Evolutionary conservation across 2,888 invertebrate species (phyloP).

Genomic region (Gymnosoma rotundatum): DNA sequence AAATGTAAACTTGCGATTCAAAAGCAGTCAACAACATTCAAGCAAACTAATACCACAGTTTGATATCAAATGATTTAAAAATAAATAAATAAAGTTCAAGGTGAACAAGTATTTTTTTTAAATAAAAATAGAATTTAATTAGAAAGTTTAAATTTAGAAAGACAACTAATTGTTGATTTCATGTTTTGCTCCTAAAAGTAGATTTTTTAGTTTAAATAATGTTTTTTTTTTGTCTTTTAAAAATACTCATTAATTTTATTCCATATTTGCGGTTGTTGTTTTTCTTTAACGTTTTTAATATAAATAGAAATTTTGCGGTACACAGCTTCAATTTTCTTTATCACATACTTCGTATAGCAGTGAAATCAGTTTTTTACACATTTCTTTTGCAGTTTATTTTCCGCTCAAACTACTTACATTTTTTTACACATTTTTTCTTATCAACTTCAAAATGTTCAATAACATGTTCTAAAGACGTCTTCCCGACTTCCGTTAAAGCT

Average conservation of each 20-base stretch:
- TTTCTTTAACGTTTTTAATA: slow-evolving; percentile 13
- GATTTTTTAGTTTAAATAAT: slow-evolving; percentile 8
- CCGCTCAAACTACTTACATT: slow-evolving; percentile 28
- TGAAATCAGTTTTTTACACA: slow-evolving; percentile 16
- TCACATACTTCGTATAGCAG: neutral
- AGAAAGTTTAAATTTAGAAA: slow-evolving; percentile 6
- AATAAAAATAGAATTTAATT: slow-evolving; percentile 2
- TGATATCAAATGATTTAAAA: slow-evolving; percentile 37
- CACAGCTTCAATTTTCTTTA: slow-evolving; percentile 12
- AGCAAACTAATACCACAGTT: slow-evolving; percentile 39
- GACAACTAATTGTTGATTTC: neutral
- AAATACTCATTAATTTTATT: neutral
- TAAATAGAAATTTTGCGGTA: slow-evolving; percentile 53
- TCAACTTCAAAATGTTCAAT: slow-evolving; percentile 32
- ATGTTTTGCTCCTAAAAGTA: neutral
- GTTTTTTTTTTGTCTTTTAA: too few relatives aligned
- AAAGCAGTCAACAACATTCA: slow-evolving; percentile 17
- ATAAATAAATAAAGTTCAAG: slow-evolving; percentile 63
- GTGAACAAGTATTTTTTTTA: slow-evolving; percentile 31
- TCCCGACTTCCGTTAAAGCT: slow-evolving; percentile 52
- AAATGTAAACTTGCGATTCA: slow-evolving; percentile 15
- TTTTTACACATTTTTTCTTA: neutral
- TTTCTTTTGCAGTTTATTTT: slow-evolving; percentile 5
- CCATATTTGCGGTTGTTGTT: slow-evolving; percentile 21
- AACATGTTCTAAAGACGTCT: slow-evolving; percentile 27